A percentile compares a stretch with the other conserved stretches of the same genome.
Conservation (phyloP, 1,140 invertebrate genomes). For the Caerostris extrusa region DNA sequence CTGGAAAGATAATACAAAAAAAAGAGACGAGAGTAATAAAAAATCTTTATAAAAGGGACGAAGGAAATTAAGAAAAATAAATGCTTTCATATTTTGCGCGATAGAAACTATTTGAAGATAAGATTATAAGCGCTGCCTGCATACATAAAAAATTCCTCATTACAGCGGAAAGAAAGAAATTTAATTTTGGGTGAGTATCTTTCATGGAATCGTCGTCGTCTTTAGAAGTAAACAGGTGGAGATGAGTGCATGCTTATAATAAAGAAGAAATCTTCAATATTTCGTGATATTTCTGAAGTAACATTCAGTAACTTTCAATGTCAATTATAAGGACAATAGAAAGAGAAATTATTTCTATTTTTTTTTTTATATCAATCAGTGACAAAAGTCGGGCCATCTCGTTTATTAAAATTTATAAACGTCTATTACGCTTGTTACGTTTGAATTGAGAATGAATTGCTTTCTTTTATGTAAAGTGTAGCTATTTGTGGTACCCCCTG, state of each 20-base stretch:
- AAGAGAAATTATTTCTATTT: no score
- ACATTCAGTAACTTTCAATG: background rate
- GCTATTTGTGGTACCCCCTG: no score
- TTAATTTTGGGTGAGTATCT: background rate
- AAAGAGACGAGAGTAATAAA: background rate
- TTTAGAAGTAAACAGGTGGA: slow-evolving; percentile 6
- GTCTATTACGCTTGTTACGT: no score
- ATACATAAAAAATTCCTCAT: slow-evolving; percentile 27
- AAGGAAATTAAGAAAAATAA: slow-evolving; percentile 24
- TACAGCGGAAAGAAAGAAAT: slow-evolving; percentile 8
- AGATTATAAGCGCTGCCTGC: slow-evolving; percentile 3
- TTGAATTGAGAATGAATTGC: no score
- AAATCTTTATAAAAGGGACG: slow-evolving; percentile 14
- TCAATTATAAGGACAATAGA: background rate
- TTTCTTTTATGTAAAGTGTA: no score
- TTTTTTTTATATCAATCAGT: background rate
- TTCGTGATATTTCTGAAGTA: background rate
- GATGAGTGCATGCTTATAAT: background rate
- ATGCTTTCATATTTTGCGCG: slow-evolving; percentile 10
- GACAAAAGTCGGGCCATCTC: no score
- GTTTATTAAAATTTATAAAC: no score
- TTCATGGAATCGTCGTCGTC: background rate
- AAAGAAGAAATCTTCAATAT: background rate
- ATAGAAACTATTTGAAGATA: slow-evolving; percentile 43
- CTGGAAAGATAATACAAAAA: background rate